Percentiles rank a stretch among this genome's conserved stretches.
Evolutionary conservation across 2,797 vertebrate genomes (phyloP).

Genomic region (Coranthus polyacanthus): DNA sequence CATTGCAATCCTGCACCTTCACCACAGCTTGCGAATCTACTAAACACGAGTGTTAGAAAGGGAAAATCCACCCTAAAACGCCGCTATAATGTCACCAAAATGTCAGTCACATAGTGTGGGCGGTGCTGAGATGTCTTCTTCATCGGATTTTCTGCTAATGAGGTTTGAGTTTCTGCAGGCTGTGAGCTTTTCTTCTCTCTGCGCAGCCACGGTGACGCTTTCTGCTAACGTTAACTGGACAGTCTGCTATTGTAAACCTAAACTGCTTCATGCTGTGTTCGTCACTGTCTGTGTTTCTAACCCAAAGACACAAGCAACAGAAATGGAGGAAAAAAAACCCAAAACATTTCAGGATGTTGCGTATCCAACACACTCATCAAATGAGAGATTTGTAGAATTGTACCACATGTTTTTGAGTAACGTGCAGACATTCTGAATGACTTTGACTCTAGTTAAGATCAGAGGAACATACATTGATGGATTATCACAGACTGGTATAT

Average conservation of each 20-base stretch:
- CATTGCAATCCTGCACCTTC: background rate
- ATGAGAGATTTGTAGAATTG: no score
- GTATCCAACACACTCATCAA: no score
- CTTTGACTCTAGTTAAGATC: no score
- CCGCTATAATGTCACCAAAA: conserved; percentile 4
- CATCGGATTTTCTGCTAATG: conserved; percentile 36
- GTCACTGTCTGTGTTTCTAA: no score
- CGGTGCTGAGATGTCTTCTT: conserved; percentile 1
- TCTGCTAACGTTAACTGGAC: conserved; percentile 8
- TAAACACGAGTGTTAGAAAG: background rate
- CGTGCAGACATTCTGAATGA: no score
- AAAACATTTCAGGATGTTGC: no score
- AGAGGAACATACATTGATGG: no score
- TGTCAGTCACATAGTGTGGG: conserved; percentile 13
- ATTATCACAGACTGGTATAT: no score
- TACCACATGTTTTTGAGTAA: no score
- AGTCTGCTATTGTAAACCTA: conserved; percentile 7
- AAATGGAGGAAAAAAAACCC: no score
- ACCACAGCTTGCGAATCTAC: background rate
- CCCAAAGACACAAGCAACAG: no score
- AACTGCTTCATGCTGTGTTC: conserved; percentile 1
- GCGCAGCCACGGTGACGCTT: conserved; percentile 13
- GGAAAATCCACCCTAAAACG: conserved; percentile 9
- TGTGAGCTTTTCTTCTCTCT: conserved; percentile 4
- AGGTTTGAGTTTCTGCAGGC: conserved; percentile 39